Evolutionary conservation across 64 coral and sea anemone species (phyloP), one percentile per base, ranked within the genome.

Genomic region (Montipora cactus): DNA sequence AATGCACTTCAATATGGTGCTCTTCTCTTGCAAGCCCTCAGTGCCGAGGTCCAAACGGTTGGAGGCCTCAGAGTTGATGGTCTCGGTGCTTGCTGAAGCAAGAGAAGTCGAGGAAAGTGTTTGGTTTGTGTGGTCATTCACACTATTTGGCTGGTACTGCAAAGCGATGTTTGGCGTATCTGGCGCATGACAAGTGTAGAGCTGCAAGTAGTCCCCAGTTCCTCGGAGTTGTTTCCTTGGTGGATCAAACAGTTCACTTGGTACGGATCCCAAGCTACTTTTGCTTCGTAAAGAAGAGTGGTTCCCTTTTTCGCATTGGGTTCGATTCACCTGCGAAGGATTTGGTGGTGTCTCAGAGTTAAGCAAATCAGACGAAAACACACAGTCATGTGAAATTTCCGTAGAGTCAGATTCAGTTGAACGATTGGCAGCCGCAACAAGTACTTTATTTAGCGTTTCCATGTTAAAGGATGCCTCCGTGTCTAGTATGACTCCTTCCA

Each of bases 1-100:
- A 59, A 86, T 86, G 66, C 82, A 86, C 64, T 72, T 86, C 19
- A 86, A 86, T 22, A 86, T 86, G n/a, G 82, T 86, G 45, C 82
- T 86, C 18, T 19, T 85, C 14, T 86, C 47, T 8, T 86, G 37
- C 16, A 58, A 68, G 61, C 23, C 15, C 59, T 15, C 81, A 3
- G 1, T 14, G 47, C 18, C 47, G 47, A 47, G 9, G 25, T 84
- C 82, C 66, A 72, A 6, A 13, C 62, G 19, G 16, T 86, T 66
- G 47, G 37, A 47, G 2, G 82, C n/a, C 7, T 71, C 62, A 59
- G 18, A 86, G 47, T 72, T 59, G 47, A 86, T 50, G 3, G 44
- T 71, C 20, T 86, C 82, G 9, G 82, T 86, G 44, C 82, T 86
- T 47, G 82, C 47, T 1, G 82, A 86, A 5, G 82, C 62, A 7